These are phyloP conservation scores for Cercopithecus neglectus DNA, from an alignment of 2,797 vertebrate species.

Conservation along the genomic window DNA sequence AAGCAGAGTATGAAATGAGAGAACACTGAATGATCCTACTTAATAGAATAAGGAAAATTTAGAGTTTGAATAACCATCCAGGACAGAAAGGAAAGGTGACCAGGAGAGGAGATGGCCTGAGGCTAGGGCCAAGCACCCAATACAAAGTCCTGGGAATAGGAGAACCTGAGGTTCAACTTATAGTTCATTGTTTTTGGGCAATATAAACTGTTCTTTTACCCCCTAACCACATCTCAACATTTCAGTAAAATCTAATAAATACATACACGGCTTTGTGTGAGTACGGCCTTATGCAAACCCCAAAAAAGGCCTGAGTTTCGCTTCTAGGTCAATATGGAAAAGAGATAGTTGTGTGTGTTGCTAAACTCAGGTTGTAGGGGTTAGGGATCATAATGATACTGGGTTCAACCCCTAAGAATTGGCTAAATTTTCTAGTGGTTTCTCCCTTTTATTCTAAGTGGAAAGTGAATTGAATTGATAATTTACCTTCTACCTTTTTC, in stretches of 20 bases:
- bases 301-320: background rate
- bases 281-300: background rate
- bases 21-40: background rate
- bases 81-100: background rate
- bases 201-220: background rate
- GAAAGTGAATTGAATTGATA: background rate
- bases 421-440: background rate
- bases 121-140: background rate
- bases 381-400: background rate
- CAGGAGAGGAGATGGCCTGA: background rate
- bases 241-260: background rate
- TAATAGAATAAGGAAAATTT: background rate
- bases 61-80: background rate
- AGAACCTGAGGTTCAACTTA: background rate
- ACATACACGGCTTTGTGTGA: background rate
- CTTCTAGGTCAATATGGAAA: background rate
- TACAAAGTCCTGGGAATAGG: background rate
- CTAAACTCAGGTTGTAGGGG: background rate
- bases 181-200: background rate
- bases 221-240: background rate
- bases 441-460: background rate
- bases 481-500: background rate
- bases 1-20: background rate
- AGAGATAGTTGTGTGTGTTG: background rate
- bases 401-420: background rate